Percentiles rank a stretch among this genome's conserved stretches.
Conservation (phyloP, 2,113 vertebrate genomes). For the Cephalopterus ornatus region DNA sequence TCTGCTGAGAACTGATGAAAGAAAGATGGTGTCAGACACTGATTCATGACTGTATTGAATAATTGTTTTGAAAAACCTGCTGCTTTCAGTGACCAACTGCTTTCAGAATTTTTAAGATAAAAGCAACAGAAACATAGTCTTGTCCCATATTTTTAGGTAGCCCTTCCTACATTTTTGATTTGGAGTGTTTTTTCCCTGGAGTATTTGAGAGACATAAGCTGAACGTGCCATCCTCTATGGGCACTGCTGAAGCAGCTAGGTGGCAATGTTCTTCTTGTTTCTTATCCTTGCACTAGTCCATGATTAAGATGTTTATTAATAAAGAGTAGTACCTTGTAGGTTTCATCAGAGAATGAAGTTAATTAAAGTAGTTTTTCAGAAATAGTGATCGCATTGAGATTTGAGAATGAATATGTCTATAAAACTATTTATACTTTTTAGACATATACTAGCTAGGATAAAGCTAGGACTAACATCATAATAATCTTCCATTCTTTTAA, state of each 20-base stretch:
- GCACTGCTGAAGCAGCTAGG: conserved; percentile 48
- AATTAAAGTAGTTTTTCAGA: conserved; percentile 49
- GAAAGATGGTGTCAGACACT: conserved; percentile 34
- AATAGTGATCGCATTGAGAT: background rate
- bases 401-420: background rate
- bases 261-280: conserved; percentile 70
- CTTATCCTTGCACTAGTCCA: background rate
- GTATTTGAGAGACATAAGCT: background rate
- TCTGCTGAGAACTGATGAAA: conserved; percentile 42
- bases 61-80: conserved; percentile 36
- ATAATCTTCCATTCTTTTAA: background rate
- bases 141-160: background rate
- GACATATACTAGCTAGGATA: background rate
- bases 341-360: background rate
- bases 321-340: conserved; percentile 19
- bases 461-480: background rate
- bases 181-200: background rate
- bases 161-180: background rate
- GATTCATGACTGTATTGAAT: background rate
- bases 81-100: background rate
- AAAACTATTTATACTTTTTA: background rate
- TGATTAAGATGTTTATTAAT: conserved; percentile 57
- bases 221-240: background rate
- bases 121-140: background rate
- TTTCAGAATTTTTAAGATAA: background rate